These are phyloP conservation scores for Acanthochromis polyacanthus DNA, from an alignment of 2,113 vertebrate genomes.

Conservation along the genomic window DNA sequence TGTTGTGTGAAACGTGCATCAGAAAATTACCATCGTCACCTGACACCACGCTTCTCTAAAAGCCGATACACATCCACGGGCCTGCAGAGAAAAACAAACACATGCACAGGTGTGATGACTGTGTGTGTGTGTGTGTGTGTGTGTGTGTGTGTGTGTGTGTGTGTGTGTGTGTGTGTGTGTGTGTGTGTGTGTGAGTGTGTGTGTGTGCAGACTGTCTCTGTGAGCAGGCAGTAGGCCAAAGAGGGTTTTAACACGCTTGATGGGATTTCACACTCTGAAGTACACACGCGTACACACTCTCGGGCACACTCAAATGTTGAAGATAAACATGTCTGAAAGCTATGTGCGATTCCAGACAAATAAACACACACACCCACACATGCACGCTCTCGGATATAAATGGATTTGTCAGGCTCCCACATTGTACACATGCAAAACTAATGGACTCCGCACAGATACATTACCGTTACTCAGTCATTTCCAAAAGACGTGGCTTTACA, in stretches of 20 bases:
- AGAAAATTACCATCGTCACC: constrained; percentile 50
- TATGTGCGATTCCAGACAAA: constrained; percentile 67
- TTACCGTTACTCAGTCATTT: constrained; percentile 37
- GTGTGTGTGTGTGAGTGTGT: constrained; percentile 10
- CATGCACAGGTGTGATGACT: constrained; percentile 51
- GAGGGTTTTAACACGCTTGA: constrained; percentile 76
- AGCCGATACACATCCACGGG: constrained; percentile 2
- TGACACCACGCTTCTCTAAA: constrained; percentile 27
- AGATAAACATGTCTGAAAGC: constrained; percentile 79
- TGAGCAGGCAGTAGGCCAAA: constrained; percentile 71
- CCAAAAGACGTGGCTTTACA: constrained; percentile 36
- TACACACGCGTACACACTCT: constrained; percentile 61
- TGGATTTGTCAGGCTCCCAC: constrained; percentile 74
- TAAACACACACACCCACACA: constrained; percentile 61
- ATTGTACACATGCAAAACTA: constrained; percentile 74
- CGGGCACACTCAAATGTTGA: constrained; percentile 72
- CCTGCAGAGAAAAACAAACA: constrained; percentile 42
- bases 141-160: constrained; percentile 27
- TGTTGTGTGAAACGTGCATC: constrained; percentile 20
- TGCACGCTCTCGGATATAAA: constrained; percentile 63
- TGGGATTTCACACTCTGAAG: constrained; percentile 76
- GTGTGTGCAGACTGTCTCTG: constrained; percentile 26
- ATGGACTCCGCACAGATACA: constrained; percentile 57
- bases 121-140: not conserved
- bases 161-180: not conserved